Percentiles rank a stretch among this genome's conserved stretches.
These are phyloP conservation scores for Trematocara stigmaticum DNA, from an alignment of 2,113 vertebrate genomes.

Conservation along the genomic window DNA sequence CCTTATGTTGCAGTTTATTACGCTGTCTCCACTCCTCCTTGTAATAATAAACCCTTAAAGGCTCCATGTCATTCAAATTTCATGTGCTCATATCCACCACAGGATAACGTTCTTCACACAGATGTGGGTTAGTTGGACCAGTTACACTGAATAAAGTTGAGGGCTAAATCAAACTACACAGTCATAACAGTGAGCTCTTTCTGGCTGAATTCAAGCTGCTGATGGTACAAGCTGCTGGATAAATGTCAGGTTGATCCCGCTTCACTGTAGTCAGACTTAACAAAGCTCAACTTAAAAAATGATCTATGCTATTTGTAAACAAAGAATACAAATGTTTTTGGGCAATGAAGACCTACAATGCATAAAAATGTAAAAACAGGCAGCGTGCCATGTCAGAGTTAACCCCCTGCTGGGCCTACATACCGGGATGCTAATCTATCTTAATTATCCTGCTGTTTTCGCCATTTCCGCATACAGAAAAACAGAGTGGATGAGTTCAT, in stretches of 20 bases:
- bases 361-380: neutral
- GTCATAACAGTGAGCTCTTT: neutral
- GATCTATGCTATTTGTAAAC: neutral
- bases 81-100: neutral
- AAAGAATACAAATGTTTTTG: neutral
- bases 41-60: conserved; percentile 4
- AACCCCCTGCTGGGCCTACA: neutral
- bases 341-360: neutral
- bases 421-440: neutral
- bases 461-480: neutral
- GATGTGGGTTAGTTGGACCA: neutral
- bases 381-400: neutral
- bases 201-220: neutral
- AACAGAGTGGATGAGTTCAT: neutral
- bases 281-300: neutral
- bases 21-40: neutral
- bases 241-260: neutral
- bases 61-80: conserved; percentile 15
- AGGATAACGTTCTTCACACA: neutral
- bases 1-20: neutral
- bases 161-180: neutral
- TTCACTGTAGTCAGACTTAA: neutral
- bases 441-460: neutral
- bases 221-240: neutral
- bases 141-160: neutral